phyloP scores from a whole-genome alignment of 2,797 vertebrate species.

The Enteromius argenteus region DNA sequence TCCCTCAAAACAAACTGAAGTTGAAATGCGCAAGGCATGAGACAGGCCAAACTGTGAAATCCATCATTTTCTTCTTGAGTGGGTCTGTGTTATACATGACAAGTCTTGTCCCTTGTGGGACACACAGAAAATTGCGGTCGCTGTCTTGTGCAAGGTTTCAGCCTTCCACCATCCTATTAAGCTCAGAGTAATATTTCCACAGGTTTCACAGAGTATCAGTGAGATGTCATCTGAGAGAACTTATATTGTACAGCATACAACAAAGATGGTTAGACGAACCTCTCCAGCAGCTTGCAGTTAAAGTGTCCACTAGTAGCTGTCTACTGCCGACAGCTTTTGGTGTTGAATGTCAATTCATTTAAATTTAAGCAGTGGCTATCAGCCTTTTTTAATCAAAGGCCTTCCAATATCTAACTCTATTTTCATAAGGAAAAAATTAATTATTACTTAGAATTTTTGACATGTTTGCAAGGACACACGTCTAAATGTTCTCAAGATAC shows the following conservation, averaged over 20 bases:
- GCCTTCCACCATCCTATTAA: conserved; percentile 62
- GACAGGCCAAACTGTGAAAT: conserved; percentile 59
- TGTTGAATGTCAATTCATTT: background rate
- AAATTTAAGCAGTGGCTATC: background rate
- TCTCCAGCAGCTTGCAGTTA: conserved; percentile 4
- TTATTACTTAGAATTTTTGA: background rate
- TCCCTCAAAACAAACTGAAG: conserved; percentile 50
- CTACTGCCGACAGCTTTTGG: background rate
- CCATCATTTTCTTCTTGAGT: conserved; percentile 65
- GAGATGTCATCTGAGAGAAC: conserved; percentile 50
- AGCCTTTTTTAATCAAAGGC: background rate
- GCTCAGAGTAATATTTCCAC: conserved; percentile 62
- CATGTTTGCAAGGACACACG: no score
- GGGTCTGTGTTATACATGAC: conserved; percentile 56
- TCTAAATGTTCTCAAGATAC: no score
- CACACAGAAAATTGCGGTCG: conserved; percentile 47
- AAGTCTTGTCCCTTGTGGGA: conserved; percentile 54
- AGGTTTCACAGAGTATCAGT: conserved; percentile 49
- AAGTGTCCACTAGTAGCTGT: background rate
- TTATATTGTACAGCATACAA: conserved; percentile 29
- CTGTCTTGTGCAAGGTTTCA: conserved; percentile 57
- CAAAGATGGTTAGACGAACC: conserved; percentile 2
- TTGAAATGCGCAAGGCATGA: conserved; percentile 53
- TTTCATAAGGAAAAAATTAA: background rate
- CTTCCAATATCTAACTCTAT: background rate